Evolutionary conservation across 2,888 invertebrate species (phyloP).

Genomic region (Palloptera scutellata): DNA sequence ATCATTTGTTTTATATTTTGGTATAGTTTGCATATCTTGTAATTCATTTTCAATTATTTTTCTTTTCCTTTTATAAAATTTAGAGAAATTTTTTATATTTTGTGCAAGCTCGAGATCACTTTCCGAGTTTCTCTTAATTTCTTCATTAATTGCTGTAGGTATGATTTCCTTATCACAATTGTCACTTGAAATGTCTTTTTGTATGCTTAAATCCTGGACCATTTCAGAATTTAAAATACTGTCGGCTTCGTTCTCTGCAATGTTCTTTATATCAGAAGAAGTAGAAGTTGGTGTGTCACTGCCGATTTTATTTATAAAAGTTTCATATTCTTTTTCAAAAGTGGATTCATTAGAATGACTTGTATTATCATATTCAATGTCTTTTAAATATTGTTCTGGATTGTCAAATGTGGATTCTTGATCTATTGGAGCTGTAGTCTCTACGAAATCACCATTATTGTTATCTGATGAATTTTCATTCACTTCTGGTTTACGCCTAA

Average conservation of each 20-base stretch:
- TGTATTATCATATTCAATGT: constrained; percentile 50
- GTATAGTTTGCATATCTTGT: neutral
- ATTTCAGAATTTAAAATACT: neutral
- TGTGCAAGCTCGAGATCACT: constrained; percentile 40
- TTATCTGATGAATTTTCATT: neutral
- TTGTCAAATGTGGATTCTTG: constrained; percentile 1
- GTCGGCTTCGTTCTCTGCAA: neutral
- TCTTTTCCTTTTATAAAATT: constrained; percentile 55
- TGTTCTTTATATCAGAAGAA: constrained; percentile 7
- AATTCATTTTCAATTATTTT: constrained; percentile 41
- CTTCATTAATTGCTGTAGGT: neutral
- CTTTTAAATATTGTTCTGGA: constrained; percentile 33
- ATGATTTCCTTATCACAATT: neutral
- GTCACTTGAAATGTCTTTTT: neutral
- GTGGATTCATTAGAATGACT: constrained; percentile 53
- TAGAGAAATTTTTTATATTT: constrained; percentile 49
- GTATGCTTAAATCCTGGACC: neutral
- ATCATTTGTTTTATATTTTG: constrained; percentile 24
- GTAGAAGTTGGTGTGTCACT: constrained; percentile 34
- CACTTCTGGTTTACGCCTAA: neutral
- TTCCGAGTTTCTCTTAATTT: constrained; percentile 12
- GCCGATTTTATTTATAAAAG: constrained; percentile 55
- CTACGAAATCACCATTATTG: neutral
- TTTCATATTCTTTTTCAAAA: constrained; percentile 58
- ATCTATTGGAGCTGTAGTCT: neutral